Evolutionary conservation across 2,888 invertebrate species (phyloP), one percentile per base, ranked within the genome.

Genomic region (Pristionchus mayeri): DNA sequence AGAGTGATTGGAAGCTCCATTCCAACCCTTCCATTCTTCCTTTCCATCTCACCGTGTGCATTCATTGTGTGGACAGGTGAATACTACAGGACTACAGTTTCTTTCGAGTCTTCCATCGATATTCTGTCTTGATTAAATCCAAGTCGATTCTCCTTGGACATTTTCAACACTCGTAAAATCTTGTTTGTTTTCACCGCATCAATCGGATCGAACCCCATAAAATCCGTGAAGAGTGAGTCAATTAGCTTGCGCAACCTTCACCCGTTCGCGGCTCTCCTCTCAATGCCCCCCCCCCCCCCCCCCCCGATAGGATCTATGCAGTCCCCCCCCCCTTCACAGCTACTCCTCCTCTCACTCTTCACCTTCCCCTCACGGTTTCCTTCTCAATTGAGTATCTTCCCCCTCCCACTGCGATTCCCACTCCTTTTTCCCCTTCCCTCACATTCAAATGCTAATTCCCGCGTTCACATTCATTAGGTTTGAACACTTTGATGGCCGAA

Each of bases 391-490:
- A 40, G 40, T 44, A 48, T 75, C 75, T 75, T 34, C 34, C 34
- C 52, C 24, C 80, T 57, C 80, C 40, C 80, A 57, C 80, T 80
- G 78, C 16, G n/a, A 21, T 37, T 80, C 34, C 44, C 27, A 40
- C 57, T 80, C 80, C n/a, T 57, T 57, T 80, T 54, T 80, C 30
- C 60, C n/a, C 27, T 60, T 80, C 57, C 13, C 57, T 7, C 34
- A 52, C 80, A 57, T 80, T 80, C 80, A 78, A 48, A 78, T 78
- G 76, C 76, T 78, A 78, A 78, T 78, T 50, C 34, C 21, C 50
- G 48, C 76, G 48, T 50, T 40, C 50, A 48, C 50, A 40, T 40
- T 78, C 76, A 50, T 78, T 78, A 78, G 50, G 50, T 50, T 78
- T 50, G 76, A 18, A 78, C 34, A 27, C 24, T n/a, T n/a, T n/a